Evolutionary conservation across 2,888 invertebrate genomes (phyloP).

Genomic region (Selenia dentaria): DNA sequence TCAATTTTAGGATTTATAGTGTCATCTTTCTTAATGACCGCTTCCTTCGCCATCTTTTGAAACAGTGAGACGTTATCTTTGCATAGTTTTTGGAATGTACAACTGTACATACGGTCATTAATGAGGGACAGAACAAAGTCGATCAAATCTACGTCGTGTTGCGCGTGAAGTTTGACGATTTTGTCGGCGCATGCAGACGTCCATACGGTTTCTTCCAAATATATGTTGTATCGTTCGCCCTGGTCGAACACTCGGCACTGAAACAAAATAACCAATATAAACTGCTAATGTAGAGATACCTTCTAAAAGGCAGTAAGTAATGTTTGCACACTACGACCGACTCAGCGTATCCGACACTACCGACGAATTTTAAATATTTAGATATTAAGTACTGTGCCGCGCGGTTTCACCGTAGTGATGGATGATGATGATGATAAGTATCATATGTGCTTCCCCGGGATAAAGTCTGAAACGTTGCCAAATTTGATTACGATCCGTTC

Average conservation of each 20-base stretch:
- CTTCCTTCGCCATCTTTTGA: constrained; percentile 32
- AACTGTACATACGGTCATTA: constrained; percentile 31
- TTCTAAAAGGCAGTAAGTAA: too few relatives aligned
- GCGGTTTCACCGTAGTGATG: too few relatives aligned
- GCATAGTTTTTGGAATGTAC: constrained; percentile 49
- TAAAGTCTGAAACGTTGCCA: too few relatives aligned
- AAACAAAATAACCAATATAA: constrained; percentile 33
- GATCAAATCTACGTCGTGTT: constrained; percentile 4
- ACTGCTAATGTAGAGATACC: too few relatives aligned
- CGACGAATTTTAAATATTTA: too few relatives aligned
- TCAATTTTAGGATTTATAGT: constrained; percentile 53
- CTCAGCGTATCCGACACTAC: too few relatives aligned
- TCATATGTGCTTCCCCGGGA: too few relatives aligned
- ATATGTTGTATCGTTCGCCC: constrained; percentile 86
- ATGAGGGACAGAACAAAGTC: constrained; percentile 29
- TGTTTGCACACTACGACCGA: too few relatives aligned
- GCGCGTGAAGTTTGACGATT: constrained; percentile 29
- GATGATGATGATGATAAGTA: too few relatives aligned
- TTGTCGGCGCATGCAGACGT: constrained; percentile 53
- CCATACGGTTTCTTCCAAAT: constrained; percentile 80
- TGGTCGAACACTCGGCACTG: constrained; percentile 87
- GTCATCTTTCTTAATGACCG: constrained; percentile 17
- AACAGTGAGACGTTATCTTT: constrained; percentile 45
- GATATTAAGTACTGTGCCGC: too few relatives aligned
- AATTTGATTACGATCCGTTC: too few relatives aligned